Conservation (phyloP, 2,113 vertebrate genomes). For the Macquaria ambigua region DNA sequence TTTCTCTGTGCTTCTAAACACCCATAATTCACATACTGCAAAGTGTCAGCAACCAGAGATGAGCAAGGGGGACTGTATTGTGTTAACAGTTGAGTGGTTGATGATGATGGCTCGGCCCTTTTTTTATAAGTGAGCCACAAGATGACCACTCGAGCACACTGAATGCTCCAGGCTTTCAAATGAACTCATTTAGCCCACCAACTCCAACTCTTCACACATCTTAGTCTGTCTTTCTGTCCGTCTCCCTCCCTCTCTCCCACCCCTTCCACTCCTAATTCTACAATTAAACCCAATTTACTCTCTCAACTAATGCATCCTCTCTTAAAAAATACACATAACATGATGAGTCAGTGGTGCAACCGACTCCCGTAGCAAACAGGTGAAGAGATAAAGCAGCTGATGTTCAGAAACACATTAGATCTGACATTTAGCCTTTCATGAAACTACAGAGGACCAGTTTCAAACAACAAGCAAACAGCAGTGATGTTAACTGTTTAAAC, state of each 20-base stretch:
- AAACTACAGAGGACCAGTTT: conserved; percentile 7
- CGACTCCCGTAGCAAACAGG: conserved; percentile 17
- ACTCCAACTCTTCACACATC: conserved; percentile 15
- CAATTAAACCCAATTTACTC: conserved; percentile 35
- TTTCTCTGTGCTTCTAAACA: conserved; percentile 34
- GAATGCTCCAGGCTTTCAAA: conserved; percentile 52
- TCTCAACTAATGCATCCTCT: conserved; percentile 23
- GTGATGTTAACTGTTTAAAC: conserved; percentile 5
- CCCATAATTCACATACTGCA: conserved; percentile 33
- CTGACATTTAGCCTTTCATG: conserved; percentile 21
- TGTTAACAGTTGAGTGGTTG: conserved; percentile 52
- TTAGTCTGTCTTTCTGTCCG: conserved; percentile 11
- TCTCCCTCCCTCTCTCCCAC: background rate
- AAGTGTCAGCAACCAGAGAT: conserved; percentile 41
- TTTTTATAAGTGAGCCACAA: conserved; percentile 53
- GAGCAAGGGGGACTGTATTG: conserved; percentile 7
- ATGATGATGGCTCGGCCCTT: conserved; percentile 43
- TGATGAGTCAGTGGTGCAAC: conserved; percentile 8
- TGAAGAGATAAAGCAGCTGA: conserved; percentile 24
- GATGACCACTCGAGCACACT: conserved; percentile 60
- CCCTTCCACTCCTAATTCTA: conserved; percentile 24
- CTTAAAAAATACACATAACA: background rate
- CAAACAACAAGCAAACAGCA: conserved; percentile 17
- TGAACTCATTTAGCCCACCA: conserved; percentile 46
- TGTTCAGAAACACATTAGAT: conserved; percentile 27